Base-by-base conservation (phyloP, 2,113 vertebrate species). In the Raja brachyura region DNA sequence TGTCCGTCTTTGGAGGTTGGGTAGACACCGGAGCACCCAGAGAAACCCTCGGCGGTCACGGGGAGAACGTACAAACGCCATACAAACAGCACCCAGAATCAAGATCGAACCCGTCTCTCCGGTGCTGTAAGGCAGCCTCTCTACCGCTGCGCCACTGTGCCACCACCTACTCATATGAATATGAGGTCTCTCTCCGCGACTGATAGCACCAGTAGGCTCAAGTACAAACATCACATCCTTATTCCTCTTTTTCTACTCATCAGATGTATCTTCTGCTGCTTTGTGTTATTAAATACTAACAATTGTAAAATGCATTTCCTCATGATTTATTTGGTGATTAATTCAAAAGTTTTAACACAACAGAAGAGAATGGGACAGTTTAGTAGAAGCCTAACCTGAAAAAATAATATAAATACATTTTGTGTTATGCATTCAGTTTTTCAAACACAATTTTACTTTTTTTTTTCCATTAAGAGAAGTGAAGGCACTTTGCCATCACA, bases 401-500 rank as follows among this genome's bases (percentile, higher is more conserved):
- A 92, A 90, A 70, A 22, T 7, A 0, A 90, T 70, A 70, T 70
- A 90, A 73, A 74, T 92, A 68, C 73, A 63, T 39, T 5, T 39
- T 73, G 68, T 48, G 68, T 48, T 22, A 9, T 70, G 76, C 59
- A 54, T 93, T 85, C 66, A 77, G 68, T 6, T 48, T 93, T 83
- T 63, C 31, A 33, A 39, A 93, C 93, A 94, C 39, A 94, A 22
- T 20, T 88, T 56, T 93, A 4, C 73, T 93, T 81, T 31, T 39
- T 88, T 39, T 79, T 95, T 31, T 95, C 56, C 93, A 93, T 54
- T 96, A 99, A 93, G 98, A 2, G 96, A 97, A 93, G 98, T 98
- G 28, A 97, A 97, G 94, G 97, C 98, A 0, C 94, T 98, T 93
- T 98, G 98, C 94, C 98, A 98, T 95, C 98, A 98, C 94, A 96